Base-by-base conservation (phyloP, 2,888 invertebrate species). In the Acanthopleura granulata region DNA sequence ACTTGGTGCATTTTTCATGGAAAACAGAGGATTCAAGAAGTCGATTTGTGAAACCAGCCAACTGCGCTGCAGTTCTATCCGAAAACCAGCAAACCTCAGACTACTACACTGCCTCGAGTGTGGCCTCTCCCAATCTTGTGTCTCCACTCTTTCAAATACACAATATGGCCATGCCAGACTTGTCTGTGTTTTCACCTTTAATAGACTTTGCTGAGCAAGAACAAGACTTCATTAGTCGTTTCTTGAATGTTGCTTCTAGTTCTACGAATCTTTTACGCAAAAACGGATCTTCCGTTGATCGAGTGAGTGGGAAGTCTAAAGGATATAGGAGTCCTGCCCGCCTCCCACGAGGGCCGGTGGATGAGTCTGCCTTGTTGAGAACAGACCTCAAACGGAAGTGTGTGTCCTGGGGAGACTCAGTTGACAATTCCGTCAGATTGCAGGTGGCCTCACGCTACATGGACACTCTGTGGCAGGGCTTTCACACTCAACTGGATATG, bases 341-440 rank as follows among this genome's bases (percentile, higher is more conserved):
- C 22, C 80, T 79, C 1, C 79, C 79, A 30, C 75, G 72, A 50
- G 75, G 74, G 30, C 78, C 77, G 29, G 74, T 78, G 15, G 86
- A 86, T 66, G 85, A 86, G 0, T 86, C 85, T 6, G 87, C 86
- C 18, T 78, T 87, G 51, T 84, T 85, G 14, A 77, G 87, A 25
- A 77, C 81, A 27, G 88, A 88, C 77, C 86, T 87, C 0, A 83
- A 86, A 69, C 80, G 87, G 16, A 89, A 89, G 74, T 86, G 88
- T 49, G 90, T 90, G 22, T 88, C 89, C 4, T 90, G 90, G 90
- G 88, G 89, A 4, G 90, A 90, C 76, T 85, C 87, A 51, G 87
- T 84, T 15, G 87, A 89, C 73, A 82, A 82, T 49, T 84, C 86
- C 15, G 85, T 88, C 29, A 83, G 85, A 40, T 80, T 82, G 62